Percentiles rank a stretch among this genome's conserved stretches.
Evolutionary conservation across 2,113 vertebrate species (phyloP).

Genomic region (Todiramphus chloris): DNA sequence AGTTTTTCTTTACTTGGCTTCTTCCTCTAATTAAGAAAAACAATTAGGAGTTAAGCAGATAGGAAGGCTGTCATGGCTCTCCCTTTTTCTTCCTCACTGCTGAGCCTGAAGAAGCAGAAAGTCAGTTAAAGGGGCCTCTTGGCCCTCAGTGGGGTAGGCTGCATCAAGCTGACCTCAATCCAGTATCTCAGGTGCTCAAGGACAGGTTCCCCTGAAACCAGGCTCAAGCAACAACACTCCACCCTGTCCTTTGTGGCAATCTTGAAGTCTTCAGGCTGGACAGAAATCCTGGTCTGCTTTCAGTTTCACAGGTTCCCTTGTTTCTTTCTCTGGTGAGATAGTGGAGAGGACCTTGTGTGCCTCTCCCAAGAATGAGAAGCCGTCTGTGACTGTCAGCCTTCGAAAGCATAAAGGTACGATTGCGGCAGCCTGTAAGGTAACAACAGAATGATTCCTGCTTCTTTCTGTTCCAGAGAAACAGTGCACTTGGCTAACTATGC

Average conservation of each 20-base stretch:
- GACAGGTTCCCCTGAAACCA: background rate
- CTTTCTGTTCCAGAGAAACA: background rate
- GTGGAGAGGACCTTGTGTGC: conserved; percentile 56
- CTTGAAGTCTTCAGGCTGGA: background rate
- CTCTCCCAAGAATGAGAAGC: conserved; percentile 43
- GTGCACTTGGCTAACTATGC: background rate
- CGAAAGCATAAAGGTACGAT: conserved; percentile 36
- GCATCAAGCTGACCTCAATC: background rate
- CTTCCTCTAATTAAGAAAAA: background rate
- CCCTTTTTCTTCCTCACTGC: background rate
- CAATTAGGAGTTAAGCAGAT: background rate
- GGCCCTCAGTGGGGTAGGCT: background rate
- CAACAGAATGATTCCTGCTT: background rate
- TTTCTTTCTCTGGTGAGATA: conserved; percentile 64
- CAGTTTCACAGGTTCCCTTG: conserved; percentile 64
- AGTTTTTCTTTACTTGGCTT: background rate
- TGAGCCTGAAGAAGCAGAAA: background rate
- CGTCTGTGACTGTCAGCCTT: background rate
- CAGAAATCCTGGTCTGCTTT: conserved; percentile 14
- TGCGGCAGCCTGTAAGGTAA: background rate
- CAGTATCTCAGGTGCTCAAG: background rate
- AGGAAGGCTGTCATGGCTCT: background rate
- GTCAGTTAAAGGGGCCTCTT: background rate
- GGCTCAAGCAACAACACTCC: background rate
- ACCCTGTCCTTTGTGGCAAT: background rate